Conservation (phyloP, 2,113 vertebrate species). For the Eupsittula cactorum region DNA sequence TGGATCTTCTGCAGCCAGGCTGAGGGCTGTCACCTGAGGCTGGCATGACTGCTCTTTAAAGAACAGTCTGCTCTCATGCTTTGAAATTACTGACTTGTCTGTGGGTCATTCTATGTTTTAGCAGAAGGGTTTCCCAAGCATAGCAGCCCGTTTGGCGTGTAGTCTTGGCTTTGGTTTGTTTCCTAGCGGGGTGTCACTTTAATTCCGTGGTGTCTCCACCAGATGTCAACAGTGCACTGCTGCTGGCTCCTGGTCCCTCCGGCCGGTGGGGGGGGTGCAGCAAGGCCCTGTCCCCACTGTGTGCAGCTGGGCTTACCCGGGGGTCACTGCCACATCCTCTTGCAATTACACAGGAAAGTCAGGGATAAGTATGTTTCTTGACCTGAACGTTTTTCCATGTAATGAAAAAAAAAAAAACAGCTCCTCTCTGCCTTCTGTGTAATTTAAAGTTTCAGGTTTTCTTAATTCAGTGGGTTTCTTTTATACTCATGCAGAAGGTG, state of each 20-base stretch:
- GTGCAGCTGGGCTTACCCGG: background rate
- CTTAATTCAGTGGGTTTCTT: background rate
- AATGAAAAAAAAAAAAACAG: background rate
- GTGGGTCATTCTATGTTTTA: fast-evolving
- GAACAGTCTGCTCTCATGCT: background rate
- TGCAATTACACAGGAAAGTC: background rate
- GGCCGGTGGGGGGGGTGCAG: fast-evolving
- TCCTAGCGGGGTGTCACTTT: background rate
- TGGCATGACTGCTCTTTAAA: background rate
- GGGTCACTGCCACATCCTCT: background rate
- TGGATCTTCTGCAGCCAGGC: background rate
- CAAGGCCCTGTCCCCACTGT: fast-evolving
- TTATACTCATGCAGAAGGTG: background rate
- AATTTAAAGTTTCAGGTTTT: background rate
- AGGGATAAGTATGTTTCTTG: background rate
- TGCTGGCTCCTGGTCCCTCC: background rate
- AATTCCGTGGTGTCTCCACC: conserved; percentile 26
- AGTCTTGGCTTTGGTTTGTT: background rate
- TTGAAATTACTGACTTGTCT: background rate
- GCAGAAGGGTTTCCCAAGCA: background rate
- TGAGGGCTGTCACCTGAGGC: fast-evolving
- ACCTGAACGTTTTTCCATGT: background rate
- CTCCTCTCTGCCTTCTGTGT: background rate
- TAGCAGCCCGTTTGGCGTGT: background rate
- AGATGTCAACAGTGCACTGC: conserved; percentile 57